Evolutionary conservation across 2,113 vertebrate genomes (phyloP).

Genomic region (Piprites chloris): DNA sequence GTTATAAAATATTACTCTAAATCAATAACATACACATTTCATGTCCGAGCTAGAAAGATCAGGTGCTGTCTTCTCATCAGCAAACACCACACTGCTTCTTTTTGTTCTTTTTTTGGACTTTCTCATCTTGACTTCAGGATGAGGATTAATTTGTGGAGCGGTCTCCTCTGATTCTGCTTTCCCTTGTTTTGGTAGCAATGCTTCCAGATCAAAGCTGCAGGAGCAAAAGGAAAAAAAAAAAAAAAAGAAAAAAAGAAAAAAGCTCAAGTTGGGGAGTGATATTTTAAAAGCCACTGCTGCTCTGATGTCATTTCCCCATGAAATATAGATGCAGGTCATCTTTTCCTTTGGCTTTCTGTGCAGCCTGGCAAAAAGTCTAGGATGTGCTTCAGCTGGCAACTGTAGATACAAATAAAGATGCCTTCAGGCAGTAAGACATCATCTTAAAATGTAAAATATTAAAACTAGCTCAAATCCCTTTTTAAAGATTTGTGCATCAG

Average conservation of each 20-base stretch:
- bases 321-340: constrained; percentile 34
- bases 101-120: constrained; percentile 89
- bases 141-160: constrained; percentile 64
- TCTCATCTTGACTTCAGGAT: constrained; percentile 90
- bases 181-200: constrained; percentile 61
- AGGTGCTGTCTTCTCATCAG: constrained; percentile 78
- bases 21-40: constrained; percentile 69
- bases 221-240: neutral
- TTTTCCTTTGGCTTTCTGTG: neutral
- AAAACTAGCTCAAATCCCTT: neutral
- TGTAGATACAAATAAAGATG: neutral
- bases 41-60: constrained; percentile 64
- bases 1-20: neutral
- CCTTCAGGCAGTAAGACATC: neutral
- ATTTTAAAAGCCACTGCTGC: neutral
- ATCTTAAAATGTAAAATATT: neutral
- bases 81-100: constrained; percentile 93
- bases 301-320: constrained; percentile 6
- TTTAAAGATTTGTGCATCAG: neutral
- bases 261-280: neutral
- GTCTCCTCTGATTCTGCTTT: constrained; percentile 78
- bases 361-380: neutral
- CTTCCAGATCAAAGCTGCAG: constrained; percentile 73
- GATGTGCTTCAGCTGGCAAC: neutral
- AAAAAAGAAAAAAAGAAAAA: neutral